Evolutionary conservation across 2,888 invertebrate species (phyloP).

Genomic region (Drosophila trichaetosa): DNA sequence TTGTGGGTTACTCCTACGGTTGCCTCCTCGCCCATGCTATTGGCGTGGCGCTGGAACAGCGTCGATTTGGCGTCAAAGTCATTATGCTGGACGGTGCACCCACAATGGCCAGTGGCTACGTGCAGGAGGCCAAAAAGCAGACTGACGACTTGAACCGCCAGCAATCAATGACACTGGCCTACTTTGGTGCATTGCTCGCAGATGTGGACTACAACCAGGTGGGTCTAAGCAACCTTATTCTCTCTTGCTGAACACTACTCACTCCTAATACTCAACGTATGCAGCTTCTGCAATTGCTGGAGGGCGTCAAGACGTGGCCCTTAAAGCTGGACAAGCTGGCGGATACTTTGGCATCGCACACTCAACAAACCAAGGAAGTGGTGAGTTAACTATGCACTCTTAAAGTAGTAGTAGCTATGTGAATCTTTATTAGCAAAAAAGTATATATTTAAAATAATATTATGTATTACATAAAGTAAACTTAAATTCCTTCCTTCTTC

Average conservation of each 20-base stretch:
- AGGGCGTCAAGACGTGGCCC: constrained; percentile 84
- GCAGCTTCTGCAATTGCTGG: constrained; percentile 80
- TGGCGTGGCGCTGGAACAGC: constrained; percentile 92
- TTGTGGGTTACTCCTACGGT: constrained; percentile 98
- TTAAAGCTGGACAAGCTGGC: constrained; percentile 84
- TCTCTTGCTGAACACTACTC: not conserved
- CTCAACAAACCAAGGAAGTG: constrained; percentile 83
- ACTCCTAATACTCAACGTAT: not conserved
- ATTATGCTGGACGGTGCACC: constrained; percentile 96
- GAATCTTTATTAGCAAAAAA: not conserved
- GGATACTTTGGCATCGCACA: constrained; percentile 84
- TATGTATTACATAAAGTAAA: not conserved
- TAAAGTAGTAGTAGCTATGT: not conserved
- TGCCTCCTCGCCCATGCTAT: constrained; percentile 98
- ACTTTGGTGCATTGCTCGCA: constrained; percentile 92
- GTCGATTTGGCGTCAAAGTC: constrained; percentile 81
- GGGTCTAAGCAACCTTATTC: constrained; percentile 48
- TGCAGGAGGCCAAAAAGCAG: constrained; percentile 87
- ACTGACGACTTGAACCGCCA: constrained; percentile 86
- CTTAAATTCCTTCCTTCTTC: not conserved
- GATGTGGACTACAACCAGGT: constrained; percentile 91
- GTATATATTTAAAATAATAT: not conserved
- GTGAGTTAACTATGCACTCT: constrained; percentile 59
- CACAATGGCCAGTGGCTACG: constrained; percentile 91
- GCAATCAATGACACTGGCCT: constrained; percentile 91